phyloP scores from a whole-genome alignment of 1,140 invertebrate species.

The Orius insidiosus region DNA sequence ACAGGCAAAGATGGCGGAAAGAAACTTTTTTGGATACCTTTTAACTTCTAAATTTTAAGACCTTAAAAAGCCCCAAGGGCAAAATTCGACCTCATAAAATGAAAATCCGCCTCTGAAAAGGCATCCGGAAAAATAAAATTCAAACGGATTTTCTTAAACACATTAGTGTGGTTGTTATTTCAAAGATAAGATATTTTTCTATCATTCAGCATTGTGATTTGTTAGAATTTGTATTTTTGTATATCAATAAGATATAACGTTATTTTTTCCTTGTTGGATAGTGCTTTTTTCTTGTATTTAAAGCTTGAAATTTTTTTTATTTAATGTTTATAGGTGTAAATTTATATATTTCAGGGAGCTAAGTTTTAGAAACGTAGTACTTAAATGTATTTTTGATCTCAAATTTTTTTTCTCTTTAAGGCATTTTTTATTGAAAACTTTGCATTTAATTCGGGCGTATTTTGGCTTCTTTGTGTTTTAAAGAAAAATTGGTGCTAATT shows the following conservation, averaged over 20 bases:
- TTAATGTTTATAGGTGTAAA: conserved; percentile 5
- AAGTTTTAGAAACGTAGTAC: conserved; percentile 1
- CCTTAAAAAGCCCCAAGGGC: no score
- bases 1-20: no score
- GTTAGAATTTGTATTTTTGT: conserved; percentile 18
- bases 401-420: no score
- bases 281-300: conserved; percentile 1
- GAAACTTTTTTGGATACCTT: no score
- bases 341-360: conserved; percentile 2
- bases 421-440: no score
- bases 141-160: background rate
- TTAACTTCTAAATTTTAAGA: no score
- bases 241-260: conserved; percentile 11
- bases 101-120: no score
- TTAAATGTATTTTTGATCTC: background rate
- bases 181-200: conserved; percentile 15
- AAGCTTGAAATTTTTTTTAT: conserved; percentile 1
- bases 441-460: no score
- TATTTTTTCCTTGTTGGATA: conserved; percentile 12
- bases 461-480: no score
- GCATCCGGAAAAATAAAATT: no score
- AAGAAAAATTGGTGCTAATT: no score
- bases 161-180: conserved; percentile 14
- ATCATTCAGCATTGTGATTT: conserved; percentile 17
- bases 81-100: no score